These are phyloP conservation scores for Mimumesa dahlbomi DNA, from an alignment of 2,888 invertebrate species.

Conservation along the genomic window DNA sequence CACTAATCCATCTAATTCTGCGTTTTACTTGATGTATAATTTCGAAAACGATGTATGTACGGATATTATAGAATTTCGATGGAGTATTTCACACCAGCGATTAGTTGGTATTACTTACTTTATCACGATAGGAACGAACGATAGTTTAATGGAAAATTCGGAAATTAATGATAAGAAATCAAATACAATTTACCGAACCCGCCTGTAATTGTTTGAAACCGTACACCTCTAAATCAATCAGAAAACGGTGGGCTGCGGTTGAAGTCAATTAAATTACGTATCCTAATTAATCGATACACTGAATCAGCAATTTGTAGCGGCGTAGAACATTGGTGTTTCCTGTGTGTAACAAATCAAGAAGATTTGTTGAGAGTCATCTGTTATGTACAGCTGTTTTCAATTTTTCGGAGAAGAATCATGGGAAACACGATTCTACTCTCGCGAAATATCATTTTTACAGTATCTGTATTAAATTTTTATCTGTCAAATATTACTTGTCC, in stretches of 20 bases:
- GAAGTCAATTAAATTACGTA: conserved; percentile 18
- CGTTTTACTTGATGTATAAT: not conserved
- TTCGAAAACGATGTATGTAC: not conserved
- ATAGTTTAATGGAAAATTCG: not conserved
- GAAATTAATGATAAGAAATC: not conserved
- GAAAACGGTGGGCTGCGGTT: not conserved
- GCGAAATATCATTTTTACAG: conserved; percentile 10
- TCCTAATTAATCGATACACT: conserved; percentile 7
- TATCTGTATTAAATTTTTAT: conserved; percentile 5
- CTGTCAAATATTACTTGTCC: no score
- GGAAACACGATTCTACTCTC: no score
- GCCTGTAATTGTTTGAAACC: no score
- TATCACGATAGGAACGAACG: not conserved
- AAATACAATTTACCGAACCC: no score
- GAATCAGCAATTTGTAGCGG: not conserved
- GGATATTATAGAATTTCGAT: not conserved
- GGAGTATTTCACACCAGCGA: not conserved
- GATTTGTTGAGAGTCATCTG: conserved; percentile 39
- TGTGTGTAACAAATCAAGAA: conserved; percentile 29
- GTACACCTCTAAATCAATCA: not conserved
- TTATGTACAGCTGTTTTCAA: conserved; percentile 39
- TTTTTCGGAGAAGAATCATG: conserved; percentile 34
- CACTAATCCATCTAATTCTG: not conserved
- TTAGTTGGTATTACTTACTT: no score
- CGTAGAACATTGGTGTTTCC: conserved; percentile 29